Evolutionary conservation across 2,797 vertebrate species (phyloP).

Genomic region (Eremophila alpestris): DNA sequence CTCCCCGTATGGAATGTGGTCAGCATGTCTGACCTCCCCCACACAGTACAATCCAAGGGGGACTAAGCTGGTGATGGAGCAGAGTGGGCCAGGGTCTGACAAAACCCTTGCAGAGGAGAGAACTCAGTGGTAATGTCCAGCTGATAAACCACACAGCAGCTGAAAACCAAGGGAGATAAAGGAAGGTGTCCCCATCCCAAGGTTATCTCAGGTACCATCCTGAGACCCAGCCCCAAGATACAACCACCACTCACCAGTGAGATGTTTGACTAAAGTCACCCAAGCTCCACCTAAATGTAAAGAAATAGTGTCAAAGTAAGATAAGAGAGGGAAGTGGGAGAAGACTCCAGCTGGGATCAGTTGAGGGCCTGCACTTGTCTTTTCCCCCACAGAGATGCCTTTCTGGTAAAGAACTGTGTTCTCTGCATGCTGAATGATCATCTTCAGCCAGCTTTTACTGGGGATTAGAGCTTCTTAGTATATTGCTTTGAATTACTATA

Average conservation of each 20-base stretch:
- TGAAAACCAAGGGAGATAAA: neutral
- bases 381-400: neutral
- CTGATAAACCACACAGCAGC: neutral
- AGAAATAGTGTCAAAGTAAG: neutral
- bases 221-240: neutral
- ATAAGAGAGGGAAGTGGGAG: neutral
- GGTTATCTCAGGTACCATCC: neutral
- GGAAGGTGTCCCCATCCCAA: neutral
- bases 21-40: neutral
- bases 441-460: neutral
- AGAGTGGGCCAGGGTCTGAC: neutral
- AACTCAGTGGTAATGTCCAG: neutral
- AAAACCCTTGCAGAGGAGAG: neutral
- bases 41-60: neutral
- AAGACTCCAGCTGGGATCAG: neutral
- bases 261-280: neutral
- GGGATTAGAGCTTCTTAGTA: neutral
- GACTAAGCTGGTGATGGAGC: neutral
- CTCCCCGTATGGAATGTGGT: rapidly evolving
- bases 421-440: neutral
- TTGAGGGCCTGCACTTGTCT: neutral
- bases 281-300: neutral
- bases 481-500: neutral
- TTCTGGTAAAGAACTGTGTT: neutral
- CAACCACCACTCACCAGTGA: neutral